Evolutionary conservation across 1,140 invertebrate genomes (phyloP).

Genomic region (Carposina sasakii): DNA sequence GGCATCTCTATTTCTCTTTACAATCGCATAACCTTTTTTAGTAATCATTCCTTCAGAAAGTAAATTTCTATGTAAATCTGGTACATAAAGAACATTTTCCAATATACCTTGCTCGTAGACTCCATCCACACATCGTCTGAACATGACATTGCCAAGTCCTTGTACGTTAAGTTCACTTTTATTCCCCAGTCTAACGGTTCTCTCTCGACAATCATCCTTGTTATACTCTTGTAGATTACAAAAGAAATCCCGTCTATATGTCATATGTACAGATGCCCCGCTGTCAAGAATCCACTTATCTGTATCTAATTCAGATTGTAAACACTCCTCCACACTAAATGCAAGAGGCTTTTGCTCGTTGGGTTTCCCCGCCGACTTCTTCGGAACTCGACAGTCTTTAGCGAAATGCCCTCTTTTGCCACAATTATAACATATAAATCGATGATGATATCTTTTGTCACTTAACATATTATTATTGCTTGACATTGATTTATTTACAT

Average conservation of each 20-base stretch:
- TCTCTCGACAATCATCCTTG: slow-evolving; percentile 19
- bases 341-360: slow-evolving; percentile 17
- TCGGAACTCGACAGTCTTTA: slow-evolving; percentile 19
- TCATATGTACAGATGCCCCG: slow-evolving; percentile 43
- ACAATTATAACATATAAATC: slow-evolving; percentile 27
- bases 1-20: slow-evolving; percentile 18
- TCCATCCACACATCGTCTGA: slow-evolving; percentile 30
- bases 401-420: slow-evolving; percentile 21
- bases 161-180: slow-evolving; percentile 20
- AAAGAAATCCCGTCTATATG: slow-evolving; percentile 26
- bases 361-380: slow-evolving; percentile 22
- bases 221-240: slow-evolving; percentile 23
- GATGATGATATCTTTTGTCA: not conserved
- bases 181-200: slow-evolving; percentile 26
- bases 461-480: not conserved
- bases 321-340: slow-evolving; percentile 23
- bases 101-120: slow-evolving; percentile 28
- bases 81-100: slow-evolving; percentile 35
- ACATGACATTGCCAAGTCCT: slow-evolving; percentile 19
- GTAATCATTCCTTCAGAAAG: slow-evolving; percentile 40
- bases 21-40: slow-evolving; percentile 18
- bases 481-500: not conserved
- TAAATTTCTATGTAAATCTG: slow-evolving; percentile 29
- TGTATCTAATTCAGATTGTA: slow-evolving; percentile 14
- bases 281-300: slow-evolving; percentile 43